Evolutionary conservation across 2,113 vertebrate genomes (phyloP).

Genomic region (Pterophyllum scalare): DNA sequence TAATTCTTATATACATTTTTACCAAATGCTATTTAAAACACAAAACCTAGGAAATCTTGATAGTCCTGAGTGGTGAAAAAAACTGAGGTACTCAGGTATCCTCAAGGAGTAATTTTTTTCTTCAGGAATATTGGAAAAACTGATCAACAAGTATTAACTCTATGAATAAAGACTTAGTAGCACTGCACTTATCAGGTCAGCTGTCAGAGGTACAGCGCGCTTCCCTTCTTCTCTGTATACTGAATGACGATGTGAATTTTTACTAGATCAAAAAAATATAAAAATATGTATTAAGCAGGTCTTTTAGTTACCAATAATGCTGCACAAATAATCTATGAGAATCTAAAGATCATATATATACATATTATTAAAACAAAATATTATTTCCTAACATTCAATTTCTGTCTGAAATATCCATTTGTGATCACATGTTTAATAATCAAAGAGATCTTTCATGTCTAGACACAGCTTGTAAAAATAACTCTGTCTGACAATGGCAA

Average conservation of each 20-base stretch:
- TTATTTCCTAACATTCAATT: not conserved
- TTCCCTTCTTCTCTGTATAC: no score
- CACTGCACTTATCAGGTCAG: no score
- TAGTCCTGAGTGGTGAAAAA: no score
- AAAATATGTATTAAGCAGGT: not conserved
- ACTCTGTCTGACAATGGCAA: constrained; percentile 4
- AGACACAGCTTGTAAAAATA: constrained; percentile 8
- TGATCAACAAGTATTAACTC: no score
- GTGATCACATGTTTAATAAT: not conserved
- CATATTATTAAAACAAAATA: not conserved
- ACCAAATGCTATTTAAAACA: not conserved
- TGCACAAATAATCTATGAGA: not conserved
- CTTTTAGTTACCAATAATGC: not conserved
- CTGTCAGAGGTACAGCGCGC: no score
- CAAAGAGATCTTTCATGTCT: not conserved
- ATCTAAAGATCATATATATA: not conserved
- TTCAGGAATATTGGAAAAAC: no score
- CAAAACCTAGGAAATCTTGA: not conserved
- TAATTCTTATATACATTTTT: not conserved
- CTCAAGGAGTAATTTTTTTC: no score
- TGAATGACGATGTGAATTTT: no score
- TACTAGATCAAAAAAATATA: not conserved
- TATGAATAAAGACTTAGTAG: no score
- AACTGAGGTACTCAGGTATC: no score
- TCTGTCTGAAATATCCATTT: not conserved